phyloP scores from a whole-genome alignment of 2,888 invertebrate species.

The Ferrisia virgata region DNA sequence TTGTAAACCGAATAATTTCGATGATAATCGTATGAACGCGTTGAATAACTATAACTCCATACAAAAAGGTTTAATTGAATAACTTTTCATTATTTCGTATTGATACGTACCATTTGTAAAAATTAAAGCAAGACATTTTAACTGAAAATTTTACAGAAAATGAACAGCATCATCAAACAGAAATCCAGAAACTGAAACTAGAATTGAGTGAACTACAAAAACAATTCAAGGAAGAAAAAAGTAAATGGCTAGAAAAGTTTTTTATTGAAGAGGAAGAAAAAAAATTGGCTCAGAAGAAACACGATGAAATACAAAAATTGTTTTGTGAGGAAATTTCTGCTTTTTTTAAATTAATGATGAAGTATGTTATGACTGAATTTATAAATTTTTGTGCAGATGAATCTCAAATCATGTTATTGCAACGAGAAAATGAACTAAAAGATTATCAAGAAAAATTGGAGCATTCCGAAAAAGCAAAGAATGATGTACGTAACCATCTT shows the following conservation, averaged over 20 bases:
- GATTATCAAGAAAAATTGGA: background rate
- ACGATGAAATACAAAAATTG: background rate
- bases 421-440: constrained; percentile 9
- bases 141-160: background rate
- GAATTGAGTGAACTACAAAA: background rate
- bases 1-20: background rate
- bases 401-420: background rate
- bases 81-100: background rate
- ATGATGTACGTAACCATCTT: background rate
- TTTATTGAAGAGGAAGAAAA: constrained; percentile 14
- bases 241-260: background rate
- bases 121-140: too few species aligned
- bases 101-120: background rate
- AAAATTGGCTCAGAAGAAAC: background rate
- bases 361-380: background rate
- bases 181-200: background rate
- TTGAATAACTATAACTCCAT: background rate
- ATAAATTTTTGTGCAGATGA: background rate
- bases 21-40: background rate
- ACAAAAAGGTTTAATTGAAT: background rate
- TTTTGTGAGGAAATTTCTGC: background rate
- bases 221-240: background rate
- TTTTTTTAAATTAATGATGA: background rate
- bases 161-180: background rate
- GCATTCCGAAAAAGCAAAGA: background rate